These are phyloP conservation scores for Cephus pulcher DNA, from an alignment of 2,888 invertebrate genomes.

Conservation along the genomic window DNA sequence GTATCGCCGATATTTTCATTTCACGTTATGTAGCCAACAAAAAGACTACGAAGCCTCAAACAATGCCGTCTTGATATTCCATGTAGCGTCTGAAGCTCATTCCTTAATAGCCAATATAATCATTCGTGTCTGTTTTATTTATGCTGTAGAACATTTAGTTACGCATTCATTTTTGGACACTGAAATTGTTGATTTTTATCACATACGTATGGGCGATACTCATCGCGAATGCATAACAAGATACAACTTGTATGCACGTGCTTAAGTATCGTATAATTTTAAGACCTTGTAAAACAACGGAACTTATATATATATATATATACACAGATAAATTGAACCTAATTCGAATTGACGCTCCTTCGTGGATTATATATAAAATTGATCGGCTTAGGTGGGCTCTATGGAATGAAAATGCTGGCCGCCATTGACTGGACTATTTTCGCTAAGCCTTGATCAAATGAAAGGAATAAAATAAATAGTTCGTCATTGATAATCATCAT, in stretches of 20 bases:
- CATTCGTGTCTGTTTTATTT: not conserved
- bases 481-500: not conserved
- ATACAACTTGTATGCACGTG: not conserved
- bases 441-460: not conserved
- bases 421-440: not conserved
- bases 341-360: not conserved
- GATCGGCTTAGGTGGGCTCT: not conserved
- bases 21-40: not conserved
- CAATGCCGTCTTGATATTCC: not conserved
- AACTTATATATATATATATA: not conserved
- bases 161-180: not conserved
- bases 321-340: not conserved
- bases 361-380: not conserved
- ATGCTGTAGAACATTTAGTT: not conserved
- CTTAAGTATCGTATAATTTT: not conserved
- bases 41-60: not conserved
- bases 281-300: not conserved
- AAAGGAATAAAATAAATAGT: not conserved
- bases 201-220: not conserved
- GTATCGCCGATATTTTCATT: not conserved
- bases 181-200: not conserved
- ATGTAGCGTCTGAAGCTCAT: not conserved
- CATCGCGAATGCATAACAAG: not conserved
- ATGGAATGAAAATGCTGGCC: not conserved
- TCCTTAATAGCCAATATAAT: not conserved